Conservation (phyloP, 2,888 invertebrate genomes). For the Xylocampa areola region DNA sequence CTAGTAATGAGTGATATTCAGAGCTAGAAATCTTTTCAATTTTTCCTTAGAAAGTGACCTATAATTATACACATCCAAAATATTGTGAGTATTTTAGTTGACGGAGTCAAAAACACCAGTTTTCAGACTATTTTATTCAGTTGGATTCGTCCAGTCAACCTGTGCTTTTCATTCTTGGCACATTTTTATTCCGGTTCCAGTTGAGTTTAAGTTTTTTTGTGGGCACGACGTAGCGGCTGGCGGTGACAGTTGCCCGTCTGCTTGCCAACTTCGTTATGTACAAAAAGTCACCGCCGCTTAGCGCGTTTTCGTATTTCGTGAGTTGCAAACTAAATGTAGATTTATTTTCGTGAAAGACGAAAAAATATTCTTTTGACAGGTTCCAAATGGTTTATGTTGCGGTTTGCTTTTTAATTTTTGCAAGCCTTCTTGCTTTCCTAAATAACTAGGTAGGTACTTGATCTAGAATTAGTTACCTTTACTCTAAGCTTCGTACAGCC, state of each 20-base stretch:
- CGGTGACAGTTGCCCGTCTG: constrained; percentile 57
- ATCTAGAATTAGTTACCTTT: too few species aligned
- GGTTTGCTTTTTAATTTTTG: constrained; percentile 13
- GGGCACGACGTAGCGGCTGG: constrained; percentile 41
- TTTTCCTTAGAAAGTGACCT: too few species aligned
- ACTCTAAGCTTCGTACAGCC: constrained; percentile 16
- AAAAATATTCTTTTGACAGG: constrained; percentile 27
- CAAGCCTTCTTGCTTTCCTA: too few species aligned
- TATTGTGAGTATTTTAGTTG: constrained; percentile 33
- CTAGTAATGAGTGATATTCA: too few species aligned
- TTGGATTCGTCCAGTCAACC: constrained; percentile 40
- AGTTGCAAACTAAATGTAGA: constrained; percentile 51
- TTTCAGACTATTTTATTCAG: constrained; percentile 48
- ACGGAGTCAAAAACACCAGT: background rate
- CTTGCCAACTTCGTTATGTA: constrained; percentile 54
- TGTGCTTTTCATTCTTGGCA: constrained; percentile 51
- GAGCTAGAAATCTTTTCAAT: too few species aligned
- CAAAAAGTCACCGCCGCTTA: constrained; percentile 53
- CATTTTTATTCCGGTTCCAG: constrained; percentile 52
- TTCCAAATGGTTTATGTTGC: constrained; percentile 5
- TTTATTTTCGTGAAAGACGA: constrained; percentile 34
- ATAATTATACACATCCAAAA: too few species aligned
- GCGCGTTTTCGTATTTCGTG: constrained; percentile 51
- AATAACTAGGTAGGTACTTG: too few species aligned
- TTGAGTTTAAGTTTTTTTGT: constrained; percentile 52